Conservation (phyloP, 2,888 invertebrate species). For the Tridacna crocea region DNA sequence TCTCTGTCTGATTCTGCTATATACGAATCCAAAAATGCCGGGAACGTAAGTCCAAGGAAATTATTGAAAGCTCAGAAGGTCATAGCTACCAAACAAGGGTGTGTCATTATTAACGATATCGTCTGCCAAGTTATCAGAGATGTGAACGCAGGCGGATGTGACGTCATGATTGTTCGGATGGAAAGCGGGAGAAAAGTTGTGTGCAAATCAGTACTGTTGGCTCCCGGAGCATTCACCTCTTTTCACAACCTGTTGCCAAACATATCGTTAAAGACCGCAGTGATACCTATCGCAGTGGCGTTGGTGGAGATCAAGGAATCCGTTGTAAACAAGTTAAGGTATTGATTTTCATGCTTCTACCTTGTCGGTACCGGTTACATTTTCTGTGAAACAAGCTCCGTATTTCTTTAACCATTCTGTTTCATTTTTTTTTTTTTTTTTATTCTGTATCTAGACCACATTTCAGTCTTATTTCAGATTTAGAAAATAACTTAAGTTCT, state of each 20-base stretch:
- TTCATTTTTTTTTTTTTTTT: no score
- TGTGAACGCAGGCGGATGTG: conserved; percentile 27
- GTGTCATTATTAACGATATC: conserved; percentile 62
- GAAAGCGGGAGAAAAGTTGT: conserved; percentile 41
- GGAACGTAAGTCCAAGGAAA: conserved; percentile 65
- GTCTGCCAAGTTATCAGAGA: conserved; percentile 42
- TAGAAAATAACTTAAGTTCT: no score
- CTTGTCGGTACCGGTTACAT: no score
- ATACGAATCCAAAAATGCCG: conserved; percentile 44
- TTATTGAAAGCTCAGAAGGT: conserved; percentile 59
- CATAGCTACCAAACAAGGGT: conserved; percentile 56
- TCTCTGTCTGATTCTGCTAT: conserved; percentile 31
- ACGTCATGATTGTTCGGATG: conserved; percentile 55
- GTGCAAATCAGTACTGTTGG: conserved; percentile 57
- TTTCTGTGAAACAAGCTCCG: no score
- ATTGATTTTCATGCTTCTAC: neutral
- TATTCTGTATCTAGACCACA: no score
- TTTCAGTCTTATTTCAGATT: no score
- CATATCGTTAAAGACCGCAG: conserved; percentile 29
- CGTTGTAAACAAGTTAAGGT: conserved; percentile 46
- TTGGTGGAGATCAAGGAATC: conserved; percentile 47
- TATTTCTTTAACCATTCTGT: no score
- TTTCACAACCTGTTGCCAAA: conserved; percentile 50
- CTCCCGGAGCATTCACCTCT: conserved; percentile 65
- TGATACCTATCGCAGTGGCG: conserved; percentile 48